phyloP scores from a whole-genome alignment of 2,888 invertebrate genomes.

The Heteromurus nitidus region DNA sequence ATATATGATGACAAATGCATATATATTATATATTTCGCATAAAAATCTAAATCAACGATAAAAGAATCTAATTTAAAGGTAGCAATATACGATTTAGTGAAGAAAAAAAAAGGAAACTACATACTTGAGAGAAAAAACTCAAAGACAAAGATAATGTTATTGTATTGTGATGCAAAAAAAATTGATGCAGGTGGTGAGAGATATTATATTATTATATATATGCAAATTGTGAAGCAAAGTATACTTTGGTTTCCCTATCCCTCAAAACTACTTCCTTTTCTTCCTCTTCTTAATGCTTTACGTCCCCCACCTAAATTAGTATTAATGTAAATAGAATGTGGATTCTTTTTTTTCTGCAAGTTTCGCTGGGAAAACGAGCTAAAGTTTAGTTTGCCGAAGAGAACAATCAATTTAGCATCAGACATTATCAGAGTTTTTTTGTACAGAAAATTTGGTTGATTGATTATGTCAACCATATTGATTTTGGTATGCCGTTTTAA shows the following conservation, averaged over 20 bases:
- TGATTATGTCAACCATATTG: no score
- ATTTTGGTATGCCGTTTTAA: no score
- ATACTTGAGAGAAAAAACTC: not conserved
- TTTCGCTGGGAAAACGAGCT: constrained; percentile 1
- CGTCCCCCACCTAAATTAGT: not conserved
- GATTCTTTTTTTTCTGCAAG: no score
- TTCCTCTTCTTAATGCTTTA: constrained; percentile 10
- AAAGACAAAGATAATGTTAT: constrained; percentile 22
- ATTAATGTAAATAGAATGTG: not conserved
- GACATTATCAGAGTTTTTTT: no score
- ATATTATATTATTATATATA: not conserved
- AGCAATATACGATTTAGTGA: constrained; percentile 1
- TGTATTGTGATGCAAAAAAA: constrained; percentile 11
- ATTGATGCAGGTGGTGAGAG: not conserved
- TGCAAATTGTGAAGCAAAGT: constrained; percentile 34
- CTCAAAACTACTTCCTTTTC: not conserved
- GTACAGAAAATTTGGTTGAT: no score
- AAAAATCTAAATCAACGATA: constrained; percentile 6
- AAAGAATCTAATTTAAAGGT: not conserved
- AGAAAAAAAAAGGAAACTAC: not conserved
- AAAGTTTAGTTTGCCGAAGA: constrained; percentile 4
- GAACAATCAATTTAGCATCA: constrained; percentile 10
- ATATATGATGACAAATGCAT: not conserved
- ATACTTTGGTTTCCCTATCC: not conserved
- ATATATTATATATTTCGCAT: constrained; percentile 31